phyloP scores from a whole-genome alignment of 2,888 invertebrate species.

The Hofmannophila pseudospretella region DNA sequence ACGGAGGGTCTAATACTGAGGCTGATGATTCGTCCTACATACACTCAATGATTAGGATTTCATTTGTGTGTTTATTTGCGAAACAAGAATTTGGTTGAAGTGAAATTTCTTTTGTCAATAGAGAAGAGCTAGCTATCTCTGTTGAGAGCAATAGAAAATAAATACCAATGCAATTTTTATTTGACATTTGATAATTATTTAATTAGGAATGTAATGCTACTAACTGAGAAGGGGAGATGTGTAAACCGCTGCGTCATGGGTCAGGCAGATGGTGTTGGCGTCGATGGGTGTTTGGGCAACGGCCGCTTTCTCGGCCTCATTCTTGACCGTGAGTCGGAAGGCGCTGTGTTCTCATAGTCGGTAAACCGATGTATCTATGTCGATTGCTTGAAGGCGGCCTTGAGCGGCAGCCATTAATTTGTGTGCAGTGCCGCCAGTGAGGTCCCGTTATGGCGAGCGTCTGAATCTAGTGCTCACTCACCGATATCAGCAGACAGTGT shows the following conservation, averaged over 20 bases:
- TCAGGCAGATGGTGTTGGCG: slow-evolving; percentile 3
- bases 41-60: slow-evolving; percentile 48
- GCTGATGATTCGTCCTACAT: slow-evolving; percentile 39
- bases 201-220: slow-evolving; percentile 1
- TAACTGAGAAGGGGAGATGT: slow-evolving; percentile 7
- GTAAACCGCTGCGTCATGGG: background rate
- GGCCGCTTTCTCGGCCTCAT: slow-evolving; percentile 69
- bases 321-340: slow-evolving; percentile 60
- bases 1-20: slow-evolving; percentile 41
- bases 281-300: slow-evolving; percentile 31
- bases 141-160: slow-evolving; percentile 3
- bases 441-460: slow-evolving; percentile 64
- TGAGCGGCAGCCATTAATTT: slow-evolving; percentile 73
- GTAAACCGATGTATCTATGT: slow-evolving; percentile 74
- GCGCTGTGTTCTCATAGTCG: slow-evolving; percentile 67
- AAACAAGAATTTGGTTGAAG: background rate
- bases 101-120: background rate
- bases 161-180: background rate
- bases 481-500: slow-evolving; percentile 42
- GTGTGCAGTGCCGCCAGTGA: slow-evolving; percentile 66
- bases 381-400: slow-evolving; percentile 75
- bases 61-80: slow-evolving; percentile 30
- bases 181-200: background rate
- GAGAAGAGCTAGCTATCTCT: background rate
- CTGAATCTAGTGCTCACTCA: slow-evolving; percentile 57